Conservation (phyloP, 2,888 invertebrate genomes). For the Macaria notata region DNA sequence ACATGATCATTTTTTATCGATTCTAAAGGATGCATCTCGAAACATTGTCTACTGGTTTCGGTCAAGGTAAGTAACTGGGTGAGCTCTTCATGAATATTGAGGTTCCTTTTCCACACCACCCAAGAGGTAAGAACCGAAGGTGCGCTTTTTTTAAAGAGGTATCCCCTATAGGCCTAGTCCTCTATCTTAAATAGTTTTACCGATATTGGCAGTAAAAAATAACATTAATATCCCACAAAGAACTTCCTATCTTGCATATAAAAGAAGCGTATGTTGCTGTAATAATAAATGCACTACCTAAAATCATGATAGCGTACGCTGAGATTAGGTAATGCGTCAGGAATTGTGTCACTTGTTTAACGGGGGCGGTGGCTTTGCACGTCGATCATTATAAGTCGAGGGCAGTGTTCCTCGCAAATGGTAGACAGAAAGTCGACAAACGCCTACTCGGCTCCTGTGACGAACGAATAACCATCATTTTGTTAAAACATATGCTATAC, state of each 20-base stretch:
- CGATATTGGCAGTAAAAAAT: too few species aligned
- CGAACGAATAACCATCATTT: neutral
- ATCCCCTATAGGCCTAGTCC: slow-evolving; percentile 79
- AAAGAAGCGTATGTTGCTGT: too few species aligned
- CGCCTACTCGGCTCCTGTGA: slow-evolving; percentile 48
- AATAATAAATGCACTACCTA: slow-evolving; percentile 30
- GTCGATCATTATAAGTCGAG: slow-evolving; percentile 63
- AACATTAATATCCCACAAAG: too few species aligned
- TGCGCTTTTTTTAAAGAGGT: slow-evolving; percentile 80
- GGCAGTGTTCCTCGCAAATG: slow-evolving; percentile 62
- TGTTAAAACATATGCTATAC: too few species aligned
- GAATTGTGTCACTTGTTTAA: slow-evolving; percentile 76
- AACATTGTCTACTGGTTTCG: too few species aligned
- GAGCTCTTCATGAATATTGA: neutral
- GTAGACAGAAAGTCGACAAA: slow-evolving; percentile 59
- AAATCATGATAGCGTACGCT: slow-evolving; percentile 60
- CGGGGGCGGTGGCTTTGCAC: slow-evolving; percentile 72
- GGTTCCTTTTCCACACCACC: slow-evolving; percentile 79
- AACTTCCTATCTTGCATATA: too few species aligned
- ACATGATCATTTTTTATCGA: too few species aligned
- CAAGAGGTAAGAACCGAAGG: slow-evolving; percentile 72
- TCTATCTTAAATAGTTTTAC: slow-evolving; percentile 39
- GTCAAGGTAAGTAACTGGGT: too few species aligned
- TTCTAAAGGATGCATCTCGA: too few species aligned
- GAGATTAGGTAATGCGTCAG: slow-evolving; percentile 72